Base-by-base conservation (phyloP, 2,888 invertebrate genomes). In the Dynastes grantii region DNA sequence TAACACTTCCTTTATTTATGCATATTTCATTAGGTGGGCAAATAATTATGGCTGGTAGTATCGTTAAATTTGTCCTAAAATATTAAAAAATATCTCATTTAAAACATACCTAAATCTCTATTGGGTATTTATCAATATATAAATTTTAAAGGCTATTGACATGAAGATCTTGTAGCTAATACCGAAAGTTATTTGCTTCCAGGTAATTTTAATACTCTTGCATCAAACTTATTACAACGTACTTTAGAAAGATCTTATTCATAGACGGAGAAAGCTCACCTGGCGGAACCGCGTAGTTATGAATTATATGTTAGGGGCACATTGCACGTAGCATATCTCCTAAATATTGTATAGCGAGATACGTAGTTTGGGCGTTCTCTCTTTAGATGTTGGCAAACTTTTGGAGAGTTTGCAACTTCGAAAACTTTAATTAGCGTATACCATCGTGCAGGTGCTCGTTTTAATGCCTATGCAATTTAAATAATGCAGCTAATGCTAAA, bases 261-360 rank as follows among this genome's bases (percentile, higher is more conserved):
- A 5, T 58, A 53, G 53, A 27, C 49, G 22, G 22, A 40, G 53
- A 11, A 70, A 32, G 70, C 32, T 4, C 53, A 53, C 6, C 70
- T 32, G 53, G 53, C 29, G 32, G 64, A 40, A 53, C 70, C 49
- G 70, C n/a, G n/a, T 32, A 6, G 16, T 51, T 32, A 70, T 70
- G 53, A 70, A 70, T 70, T 70, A 70, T 70, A 55, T 22, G 49
- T 55, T 70, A 51, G 55, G 32, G 70, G 53, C n/a, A 55, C 53
- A 70, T 32, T 55, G 70, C 53, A 70, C 70, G 53, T 32, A 29
- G 32, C 53, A 32, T 53, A 70, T n/a, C 70, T 53, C 70, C 49
- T 70, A 70, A 70, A 70, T 70, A 70, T 53, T 70, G 32, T 32
- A 70, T 53, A 70, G 53, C 70, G 53, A 70, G 53, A 53, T 53